phyloP scores from a whole-genome alignment of 2,797 vertebrate genomes.

The Lithobates pipiens region DNA sequence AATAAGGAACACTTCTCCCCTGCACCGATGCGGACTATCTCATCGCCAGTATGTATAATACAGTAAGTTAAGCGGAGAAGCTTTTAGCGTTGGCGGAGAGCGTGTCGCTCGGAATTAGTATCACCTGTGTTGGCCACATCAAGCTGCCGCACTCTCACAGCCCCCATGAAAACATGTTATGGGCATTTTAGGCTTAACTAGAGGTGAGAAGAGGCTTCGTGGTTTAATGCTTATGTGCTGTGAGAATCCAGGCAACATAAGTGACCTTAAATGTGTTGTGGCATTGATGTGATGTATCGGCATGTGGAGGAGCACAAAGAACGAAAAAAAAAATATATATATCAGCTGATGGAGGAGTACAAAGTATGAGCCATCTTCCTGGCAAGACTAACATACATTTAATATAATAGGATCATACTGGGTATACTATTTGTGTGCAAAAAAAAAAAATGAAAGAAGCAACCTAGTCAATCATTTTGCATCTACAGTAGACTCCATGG shows the following conservation, averaged over 20 bases:
- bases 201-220: constrained; percentile 60
- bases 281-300: constrained; percentile 24
- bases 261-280: constrained; percentile 55
- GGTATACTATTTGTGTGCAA: too few relatives aligned
- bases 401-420: too few relatives aligned
- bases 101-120: constrained; percentile 54
- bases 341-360: not conserved
- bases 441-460: too few relatives aligned
- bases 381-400: not conserved
- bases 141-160: constrained; percentile 41
- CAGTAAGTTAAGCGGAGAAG: constrained; percentile 16
- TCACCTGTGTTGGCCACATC: constrained; percentile 55
- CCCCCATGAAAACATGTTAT: constrained; percentile 49
- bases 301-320: constrained; percentile 11
- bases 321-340: not conserved
- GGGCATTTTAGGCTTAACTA: constrained; percentile 47
- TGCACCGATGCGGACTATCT: not conserved
- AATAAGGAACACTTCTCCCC: not conserved
- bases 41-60: constrained; percentile 14
- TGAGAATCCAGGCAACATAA: constrained; percentile 38
- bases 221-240: constrained; percentile 36
- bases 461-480: too few relatives aligned
- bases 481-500: too few relatives aligned
- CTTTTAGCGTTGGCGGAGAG: constrained; percentile 51
- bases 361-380: constrained; percentile 21